phyloP scores from a whole-genome alignment of 2,888 invertebrate genomes.

The Microctonus brassicae region DNA sequence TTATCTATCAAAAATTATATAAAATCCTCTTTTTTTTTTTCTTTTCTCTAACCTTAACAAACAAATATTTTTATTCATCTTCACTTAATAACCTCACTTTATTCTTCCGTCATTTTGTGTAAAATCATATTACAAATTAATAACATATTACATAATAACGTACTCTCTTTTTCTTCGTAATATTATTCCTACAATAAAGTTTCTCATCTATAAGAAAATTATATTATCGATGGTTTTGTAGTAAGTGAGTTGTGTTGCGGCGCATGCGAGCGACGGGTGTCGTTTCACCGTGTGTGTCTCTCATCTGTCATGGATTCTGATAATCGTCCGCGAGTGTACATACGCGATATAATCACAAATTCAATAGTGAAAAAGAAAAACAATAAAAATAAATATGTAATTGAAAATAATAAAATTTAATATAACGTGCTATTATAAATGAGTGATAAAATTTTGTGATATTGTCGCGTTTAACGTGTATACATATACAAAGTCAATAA shows the following conservation, averaged over 20 bases:
- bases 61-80: no score
- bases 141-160: no score
- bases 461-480: neutral
- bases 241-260: constrained; percentile 20
- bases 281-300: constrained; percentile 44
- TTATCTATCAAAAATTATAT: no score
- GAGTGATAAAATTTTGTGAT: neutral
- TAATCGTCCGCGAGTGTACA: constrained; percentile 61
- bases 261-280: constrained; percentile 57
- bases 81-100: no score
- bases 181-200: neutral
- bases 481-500: neutral
- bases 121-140: no score
- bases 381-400: neutral
- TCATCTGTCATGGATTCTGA: constrained; percentile 67
- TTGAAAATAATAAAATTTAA: neutral
- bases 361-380: constrained; percentile 52
- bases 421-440: neutral
- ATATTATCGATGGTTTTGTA: neutral
- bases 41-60: no score
- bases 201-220: neutral
- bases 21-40: no score
- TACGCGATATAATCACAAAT: constrained; percentile 57
- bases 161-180: no score
- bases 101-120: no score